Evolutionary conservation across 2,113 vertebrate species (phyloP), one percentile per base, ranked within the genome.

Genomic region (Pelobates fuscus): DNA sequence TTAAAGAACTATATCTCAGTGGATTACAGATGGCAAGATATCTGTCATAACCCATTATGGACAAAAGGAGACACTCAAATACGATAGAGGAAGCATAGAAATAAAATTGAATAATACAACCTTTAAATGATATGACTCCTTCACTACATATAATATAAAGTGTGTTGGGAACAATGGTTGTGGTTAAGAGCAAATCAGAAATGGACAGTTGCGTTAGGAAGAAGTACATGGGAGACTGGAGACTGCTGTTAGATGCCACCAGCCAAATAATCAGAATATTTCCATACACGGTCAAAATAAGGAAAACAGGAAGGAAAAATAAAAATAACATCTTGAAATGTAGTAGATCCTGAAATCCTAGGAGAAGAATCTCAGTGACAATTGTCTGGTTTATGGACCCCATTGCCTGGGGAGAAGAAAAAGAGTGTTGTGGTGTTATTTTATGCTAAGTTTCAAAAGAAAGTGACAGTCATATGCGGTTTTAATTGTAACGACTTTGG

Each of bases 11-110:
- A n/a, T 57, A 55, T 2, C 11, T 14, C 1, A 37, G 15, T 8
- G 3, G 4, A 14, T 54, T 24, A 8, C 70, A 72, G 29, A 72
- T 72, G 14, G 70, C 70, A 10, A 46, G 29, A 64, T 25, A 72
- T 54, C 70, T 23, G 21, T 72, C 70, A 54, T 72, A 72, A 11
- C 59, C 24, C 70, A 72, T 72, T 12, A 72, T 27, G 2, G 60
- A 24, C n/a, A 72, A 27, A 49, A 72, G 70, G 23, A 72, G 49
- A 41, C 70, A 63, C 60, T 64, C 59, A 2, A 17, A 55, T 11
- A 23, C 27, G 63, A 41, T 67, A 15, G 15, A 32, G 1, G 17
- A 11, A 6, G 23, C 18, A 30, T 67, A 76, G 24, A 66, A 32
- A 49, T 67, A 60, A 32, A 67, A 30, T 20, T 76, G 73, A 2